Evolutionary conservation across 1,140 invertebrate genomes (phyloP), one percentile per base, ranked within the genome.

Genomic region (Diplogasteroides magnus): DNA sequence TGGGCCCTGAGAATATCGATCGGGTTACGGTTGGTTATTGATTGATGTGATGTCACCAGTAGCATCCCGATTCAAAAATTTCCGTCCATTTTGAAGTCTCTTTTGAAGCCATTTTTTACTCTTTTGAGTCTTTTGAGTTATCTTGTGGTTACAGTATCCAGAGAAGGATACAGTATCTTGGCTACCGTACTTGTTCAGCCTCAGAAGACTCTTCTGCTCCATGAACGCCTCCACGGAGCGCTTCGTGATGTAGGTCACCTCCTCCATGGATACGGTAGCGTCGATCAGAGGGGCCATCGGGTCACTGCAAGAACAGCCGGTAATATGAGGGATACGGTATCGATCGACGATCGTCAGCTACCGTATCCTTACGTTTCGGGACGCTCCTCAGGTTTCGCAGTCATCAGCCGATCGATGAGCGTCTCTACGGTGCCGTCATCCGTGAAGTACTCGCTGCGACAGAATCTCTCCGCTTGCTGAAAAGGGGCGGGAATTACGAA

Each of bases 1-100:
- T 31, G 48, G 1, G 31, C 59, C 19, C 67, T 69, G 29, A 72
- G 37, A 11, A 48, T n/a, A n/a, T n/a, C n/a, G n/a, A n/a, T n/a
- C n/a, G 37, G 37, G 19, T 6, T 48, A 48, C 37, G 37, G 37
- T 48, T 11, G 37, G 37, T 48, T 19, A 19, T n/a, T n/a, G n/a
- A n/a, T n/a, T n/a, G n/a, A n/a, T n/a, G n/a, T n/a, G n/a, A n/a
- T n/a, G n/a, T n/a, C n/a, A n/a, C n/a, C n/a, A n/a, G n/a, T n/a
- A n/a, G n/a, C n/a, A n/a, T n/a, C n/a, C n/a, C n/a, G n/a, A n/a
- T n/a, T n/a, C n/a, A n/a, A n/a, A n/a, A n/a, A n/a, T n/a, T n/a
- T n/a, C n/a, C n/a, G n/a, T n/a, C n/a, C n/a, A n/a, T n/a, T n/a
- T n/a, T n/a, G n/a, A n/a, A n/a, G n/a, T n/a, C n/a, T n/a, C n/a